A percentile compares a stretch with the other conserved stretches of the same genome.
These are phyloP conservation scores for Anser brachyrhynchus DNA, from an alignment of 2,113 vertebrate species.

Conservation along the genomic window DNA sequence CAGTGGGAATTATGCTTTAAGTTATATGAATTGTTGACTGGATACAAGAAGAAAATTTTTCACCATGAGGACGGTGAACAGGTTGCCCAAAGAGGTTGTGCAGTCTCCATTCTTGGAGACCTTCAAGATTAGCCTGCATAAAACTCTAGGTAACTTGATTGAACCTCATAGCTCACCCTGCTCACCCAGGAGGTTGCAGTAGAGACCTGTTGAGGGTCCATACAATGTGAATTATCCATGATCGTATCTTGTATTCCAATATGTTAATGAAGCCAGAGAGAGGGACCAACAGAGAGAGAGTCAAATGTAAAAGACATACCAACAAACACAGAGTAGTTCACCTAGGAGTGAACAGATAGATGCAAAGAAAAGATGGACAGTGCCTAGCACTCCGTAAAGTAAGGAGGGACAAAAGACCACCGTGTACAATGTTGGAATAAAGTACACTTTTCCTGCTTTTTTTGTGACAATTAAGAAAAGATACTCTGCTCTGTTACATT, in stretches of 20 bases:
- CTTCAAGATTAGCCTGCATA: neutral
- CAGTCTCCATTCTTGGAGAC: neutral
- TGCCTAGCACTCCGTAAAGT: neutral
- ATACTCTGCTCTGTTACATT: neutral
- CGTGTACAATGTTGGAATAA: neutral
- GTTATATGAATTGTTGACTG: neutral
- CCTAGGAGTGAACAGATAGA: neutral
- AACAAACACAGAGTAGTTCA: neutral
- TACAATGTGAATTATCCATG: neutral
- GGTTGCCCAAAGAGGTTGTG: neutral
- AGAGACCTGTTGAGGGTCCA: neutral
- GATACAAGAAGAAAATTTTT: neutral
- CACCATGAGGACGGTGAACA: neutral
- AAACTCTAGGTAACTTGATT: neutral
- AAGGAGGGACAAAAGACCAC: neutral
- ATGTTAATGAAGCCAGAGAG: neutral
- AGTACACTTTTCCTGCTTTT: neutral
- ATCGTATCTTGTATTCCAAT: neutral
- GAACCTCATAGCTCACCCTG: neutral
- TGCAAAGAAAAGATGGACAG: neutral
- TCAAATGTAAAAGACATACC: neutral
- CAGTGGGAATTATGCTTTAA: neutral
- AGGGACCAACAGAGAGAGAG: neutral
- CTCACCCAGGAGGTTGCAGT: neutral
- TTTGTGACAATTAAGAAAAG: neutral